Percentiles rank a stretch among this genome's conserved stretches.
phyloP scores from a whole-genome alignment of 2,113 vertebrate genomes.

The Dasyurus viverrinus region DNA sequence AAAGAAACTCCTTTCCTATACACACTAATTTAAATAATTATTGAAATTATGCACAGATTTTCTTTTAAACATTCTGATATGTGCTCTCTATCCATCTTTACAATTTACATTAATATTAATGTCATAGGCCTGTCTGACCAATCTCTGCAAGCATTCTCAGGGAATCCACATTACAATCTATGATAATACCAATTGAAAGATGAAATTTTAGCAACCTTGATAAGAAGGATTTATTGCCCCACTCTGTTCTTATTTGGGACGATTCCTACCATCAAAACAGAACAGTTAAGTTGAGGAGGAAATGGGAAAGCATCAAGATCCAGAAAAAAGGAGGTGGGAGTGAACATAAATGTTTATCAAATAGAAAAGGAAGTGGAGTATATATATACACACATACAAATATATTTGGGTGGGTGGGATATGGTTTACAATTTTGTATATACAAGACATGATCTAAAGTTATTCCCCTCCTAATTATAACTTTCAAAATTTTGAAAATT shows the following conservation, averaged over 20 bases:
- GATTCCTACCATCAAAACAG: conserved; percentile 34
- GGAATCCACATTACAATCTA: conserved; percentile 54
- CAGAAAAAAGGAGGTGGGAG: conserved; percentile 18
- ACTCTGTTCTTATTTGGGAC: not conserved
- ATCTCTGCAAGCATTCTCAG: conserved; percentile 50
- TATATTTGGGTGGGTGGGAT: not conserved
- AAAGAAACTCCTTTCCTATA: conserved; percentile 44
- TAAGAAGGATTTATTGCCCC: conserved; percentile 12
- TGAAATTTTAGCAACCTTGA: conserved; percentile 35
- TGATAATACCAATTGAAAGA: conserved; percentile 27
- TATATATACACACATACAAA: not conserved
- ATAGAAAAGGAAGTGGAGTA: not conserved
- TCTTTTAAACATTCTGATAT: conserved; percentile 61
- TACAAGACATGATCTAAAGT: not conserved
- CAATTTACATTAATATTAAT: conserved; percentile 73
- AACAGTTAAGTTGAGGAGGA: conserved; percentile 34
- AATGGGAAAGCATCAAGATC: not conserved
- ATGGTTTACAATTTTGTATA: not conserved
- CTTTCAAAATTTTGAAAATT: not conserved
- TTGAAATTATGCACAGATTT: conserved; percentile 54
- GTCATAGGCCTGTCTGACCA: conserved; percentile 53
- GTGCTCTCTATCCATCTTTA: conserved; percentile 61
- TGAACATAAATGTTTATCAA: not conserved
- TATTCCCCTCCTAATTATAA: not conserved
- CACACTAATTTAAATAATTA: conserved; percentile 53